Evolutionary conservation across 2,797 vertebrate species (phyloP), one percentile per base, ranked within the genome.

Genomic region (Sternarchorhynchus goeldii): DNA sequence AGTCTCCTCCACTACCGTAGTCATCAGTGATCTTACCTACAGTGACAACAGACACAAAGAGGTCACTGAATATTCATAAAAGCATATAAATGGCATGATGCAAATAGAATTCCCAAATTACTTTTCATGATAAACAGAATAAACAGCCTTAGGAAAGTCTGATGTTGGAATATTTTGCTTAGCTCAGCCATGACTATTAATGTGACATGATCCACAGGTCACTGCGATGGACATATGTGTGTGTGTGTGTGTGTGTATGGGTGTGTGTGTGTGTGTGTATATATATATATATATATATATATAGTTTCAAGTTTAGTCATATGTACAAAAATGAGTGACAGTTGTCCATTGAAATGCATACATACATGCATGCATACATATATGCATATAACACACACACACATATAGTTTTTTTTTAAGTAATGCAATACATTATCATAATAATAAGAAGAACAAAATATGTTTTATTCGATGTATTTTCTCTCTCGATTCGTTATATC

Each of bases 1-100:
- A 92, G 85, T 93, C 93, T 70, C 93, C 92, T 81, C 92, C 93
- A 81, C 92, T 92, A 64, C 88, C 90, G 83, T 88, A 92, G 76
- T 92, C 92, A 41, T 88, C 89, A 71, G 90, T 89, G 0, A 87
- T 89, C 87, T 92, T 93, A 86, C 92, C 94, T 95, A 74, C 1
- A 65, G 65, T 79, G 20, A 83, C 10, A 70, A 57, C 60, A 77
- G 16, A 83, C 31, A 66, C 70, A 60, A 68, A 65, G 31, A 10
- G 21, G 68, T 31, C 50, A 29, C 10, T 72, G 16, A 57, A 45
- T 32, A 12, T 2, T 53, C 53, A 45, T 50, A 75, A 75, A 63
- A 10, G 10, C 50, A 65, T 29, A 36, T 17, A 0, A 70, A 39
- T n/a, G 10, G 25, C 32, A 66, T 12, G 16, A 32, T 64, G 16